Base-by-base conservation (phyloP, 2,113 vertebrate genomes). In the Empidonax traillii region DNA sequence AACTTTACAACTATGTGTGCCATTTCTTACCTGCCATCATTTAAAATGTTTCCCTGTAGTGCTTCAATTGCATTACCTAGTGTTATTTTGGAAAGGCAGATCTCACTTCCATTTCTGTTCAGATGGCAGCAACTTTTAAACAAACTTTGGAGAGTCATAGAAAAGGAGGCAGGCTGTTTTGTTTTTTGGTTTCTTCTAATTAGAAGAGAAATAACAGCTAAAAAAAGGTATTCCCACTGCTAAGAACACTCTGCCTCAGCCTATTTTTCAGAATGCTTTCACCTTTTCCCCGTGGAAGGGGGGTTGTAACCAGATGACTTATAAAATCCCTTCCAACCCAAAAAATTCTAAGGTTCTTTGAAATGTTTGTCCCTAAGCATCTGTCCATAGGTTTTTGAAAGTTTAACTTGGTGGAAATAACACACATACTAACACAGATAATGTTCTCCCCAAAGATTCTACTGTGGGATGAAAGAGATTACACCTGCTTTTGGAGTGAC, bases 231-330 rank as follows among this genome's bases (percentile, higher is more conserved):
- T 28, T 62, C 37, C 8, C 9, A 23, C 12, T 76, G 30, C 62
- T 62, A 79, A 83, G 33, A 82, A 35, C 43, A 3, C 0, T 1
- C 0, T 6, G 1, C 5, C 23, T 20, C 35, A 6, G 6, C 7
- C 2, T 56, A 12, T 2, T 75, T 71, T 55, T 41, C 24, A 72
- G 27, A 79, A 76, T 19, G 19, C 6, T 79, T 82, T 55, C 43
- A 39, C 35, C 27, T 77, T 85, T 30, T 14, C 23, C 49, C 31
- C 8, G 15, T 4, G 12, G 4, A 24, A 68, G 20, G 16, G 37
- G 10, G 13, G 7, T 8, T 82, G 46, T 25, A 61, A 75, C 13
- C 30, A 47, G 14, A 12, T 83, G 17, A 35, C 18, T 59, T 52
- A 46, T 59, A 59, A 56, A 9, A 12, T 62, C n/a, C 12, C 23